Conservation (phyloP, 2,888 invertebrate species). For the Tenthredo scrophulariae region DNA sequence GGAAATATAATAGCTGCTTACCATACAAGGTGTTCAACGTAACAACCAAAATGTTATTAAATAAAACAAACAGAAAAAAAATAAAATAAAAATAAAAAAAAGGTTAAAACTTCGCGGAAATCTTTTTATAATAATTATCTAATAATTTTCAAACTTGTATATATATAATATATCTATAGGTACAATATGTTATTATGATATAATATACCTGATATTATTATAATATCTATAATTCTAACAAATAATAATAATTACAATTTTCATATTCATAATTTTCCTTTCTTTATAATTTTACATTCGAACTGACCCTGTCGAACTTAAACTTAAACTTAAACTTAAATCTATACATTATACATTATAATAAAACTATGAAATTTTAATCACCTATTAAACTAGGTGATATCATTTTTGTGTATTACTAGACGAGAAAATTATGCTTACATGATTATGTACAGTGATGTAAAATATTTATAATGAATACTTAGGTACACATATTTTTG, state of each 20-base stretch:
- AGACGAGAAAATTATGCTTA: conserved; percentile 27
- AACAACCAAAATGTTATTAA: neutral
- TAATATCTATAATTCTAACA: neutral
- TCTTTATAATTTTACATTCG: neutral
- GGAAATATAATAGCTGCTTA: neutral
- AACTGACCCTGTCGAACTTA: neutral
- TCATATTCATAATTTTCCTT: neutral
- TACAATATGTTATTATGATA: neutral
- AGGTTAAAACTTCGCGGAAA: neutral
- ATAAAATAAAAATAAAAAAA: too few relatives aligned
- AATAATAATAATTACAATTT: conserved; percentile 7
- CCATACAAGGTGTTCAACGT: neutral
- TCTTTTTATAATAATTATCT: neutral
- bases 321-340: neutral
- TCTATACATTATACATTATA: neutral
- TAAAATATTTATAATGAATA: conserved; percentile 4
- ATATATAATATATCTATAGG: neutral
- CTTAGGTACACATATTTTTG: conserved; percentile 17
- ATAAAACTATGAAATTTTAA: conserved; percentile 1
- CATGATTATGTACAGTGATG: conserved; percentile 46
- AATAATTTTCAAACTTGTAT: neutral
- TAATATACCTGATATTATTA: neutral
- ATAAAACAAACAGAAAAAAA: neutral
- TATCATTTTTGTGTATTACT: neutral
- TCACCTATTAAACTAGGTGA: conserved; percentile 44